Base-by-base conservation (phyloP, 2,113 vertebrate genomes). In the Ophiodon elongatus region DNA sequence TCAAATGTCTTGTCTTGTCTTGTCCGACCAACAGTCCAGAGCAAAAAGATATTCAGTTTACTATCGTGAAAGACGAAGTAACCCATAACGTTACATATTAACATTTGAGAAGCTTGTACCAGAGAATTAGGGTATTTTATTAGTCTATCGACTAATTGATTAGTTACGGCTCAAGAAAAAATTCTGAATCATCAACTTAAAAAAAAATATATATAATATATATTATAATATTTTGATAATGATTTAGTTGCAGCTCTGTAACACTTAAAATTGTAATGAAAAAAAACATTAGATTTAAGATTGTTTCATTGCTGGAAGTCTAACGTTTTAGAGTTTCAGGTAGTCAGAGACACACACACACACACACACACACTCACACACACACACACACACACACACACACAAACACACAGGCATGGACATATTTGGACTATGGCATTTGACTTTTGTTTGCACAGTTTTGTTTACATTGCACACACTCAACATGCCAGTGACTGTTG, bases 401-500 rank as follows among this genome's bases (percentile, higher is more conserved):
- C 25, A 21, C 17, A 27, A 52, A 21, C 21, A 31, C 52, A 37
- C 13, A 63, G 25, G 50, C 62, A 35, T 68, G 75, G 67, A 70
- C 62, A 33, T 87, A 64, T 80, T 71, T 84, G 83, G 85, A 21
- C 50, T n/a, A 43, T 52, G 60, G 23, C 77, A 45, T 91, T 73
- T 82, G 50, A 43, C 79, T 74, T 79, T 82, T 83, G 72, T 90
- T 91, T 85, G 85, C 66, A 86, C 62, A 80, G 21, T 84, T 79
- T 64, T 84, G 67, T 88, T 87, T 77, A 82, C 59, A 70, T 77
- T 73, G 69, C 78, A 73, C 74, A 80, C 79, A 41, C 59, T 63
- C 19, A 41, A 35, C 0, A 5, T 56, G 73, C 68, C 39, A 63
- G 73, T 25, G 35, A 27, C 62, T 29, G 45, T 91, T 91, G 80